phyloP scores from a whole-genome alignment of 2,797 vertebrate genomes.

The Liparis tanakae region DNA sequence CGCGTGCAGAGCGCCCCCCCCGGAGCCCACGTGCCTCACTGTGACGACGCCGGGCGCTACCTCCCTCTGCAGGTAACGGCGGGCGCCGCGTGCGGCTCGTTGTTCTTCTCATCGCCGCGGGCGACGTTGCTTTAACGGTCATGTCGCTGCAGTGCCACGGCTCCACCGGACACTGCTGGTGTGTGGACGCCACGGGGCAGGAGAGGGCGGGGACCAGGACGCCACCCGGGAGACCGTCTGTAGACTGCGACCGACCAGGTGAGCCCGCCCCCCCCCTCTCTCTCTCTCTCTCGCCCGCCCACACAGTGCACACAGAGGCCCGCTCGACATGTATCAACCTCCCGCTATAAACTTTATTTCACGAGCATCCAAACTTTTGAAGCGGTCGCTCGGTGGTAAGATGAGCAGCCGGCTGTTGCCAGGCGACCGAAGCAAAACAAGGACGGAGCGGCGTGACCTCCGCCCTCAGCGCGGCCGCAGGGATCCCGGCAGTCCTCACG shows the following conservation, averaged over 20 bases:
- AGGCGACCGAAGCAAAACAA: conserved; percentile 53
- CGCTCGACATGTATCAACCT: conserved; percentile 24
- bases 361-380: conserved; percentile 47
- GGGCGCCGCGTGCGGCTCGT: neutral
- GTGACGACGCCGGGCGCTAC: conserved; percentile 81
- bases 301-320: conserved; percentile 20
- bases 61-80: conserved; percentile 70
- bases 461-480: neutral
- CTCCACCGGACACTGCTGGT: conserved; percentile 88
- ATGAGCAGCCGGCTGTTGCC: conserved; percentile 26
- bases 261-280: neutral
- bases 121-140: neutral
- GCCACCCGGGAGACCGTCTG: conserved; percentile 60
- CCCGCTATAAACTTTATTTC: conserved; percentile 55
- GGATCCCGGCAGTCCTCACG: neutral
- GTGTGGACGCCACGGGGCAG: conserved; percentile 82
- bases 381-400: conserved; percentile 45
- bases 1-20: conserved; percentile 40
- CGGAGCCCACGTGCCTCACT: conserved; percentile 74
- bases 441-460: conserved; percentile 32
- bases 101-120: neutral
- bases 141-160: conserved; percentile 81
- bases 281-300: conserved; percentile 1
- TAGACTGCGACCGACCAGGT: conserved; percentile 74
- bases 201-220: conserved; percentile 83